These are phyloP conservation scores for Hypena proboscidalis DNA, from an alignment of 2,888 invertebrate genomes.

Conservation along the genomic window DNA sequence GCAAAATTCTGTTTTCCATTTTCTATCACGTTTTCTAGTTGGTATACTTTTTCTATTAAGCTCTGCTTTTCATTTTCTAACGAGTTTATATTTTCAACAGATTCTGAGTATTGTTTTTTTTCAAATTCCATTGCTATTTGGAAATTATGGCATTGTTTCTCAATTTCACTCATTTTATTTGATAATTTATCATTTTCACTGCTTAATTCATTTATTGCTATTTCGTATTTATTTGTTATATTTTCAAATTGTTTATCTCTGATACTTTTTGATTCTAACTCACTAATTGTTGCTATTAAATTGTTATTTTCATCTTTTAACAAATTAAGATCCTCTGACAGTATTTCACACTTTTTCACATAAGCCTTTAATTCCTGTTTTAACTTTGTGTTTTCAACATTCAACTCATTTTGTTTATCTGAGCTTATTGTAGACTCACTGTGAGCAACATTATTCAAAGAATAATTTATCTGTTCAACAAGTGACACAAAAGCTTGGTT, in stretches of 20 bases:
- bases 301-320: conserved; percentile 48
- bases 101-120: conserved; percentile 22
- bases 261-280: conserved; percentile 26
- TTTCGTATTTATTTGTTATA: conserved; percentile 28
- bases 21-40: conserved; percentile 21
- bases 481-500: conserved; percentile 33
- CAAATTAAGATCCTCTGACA: conserved; percentile 39
- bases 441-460: conserved; percentile 30
- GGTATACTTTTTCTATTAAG: conserved; percentile 31
- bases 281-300: conserved; percentile 40
- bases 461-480: conserved; percentile 37
- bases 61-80: conserved; percentile 31
- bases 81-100: conserved; percentile 15
- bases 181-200: conserved; percentile 31
- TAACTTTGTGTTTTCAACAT: conserved; percentile 31
- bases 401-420: conserved; percentile 29
- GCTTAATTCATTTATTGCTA: conserved; percentile 32
- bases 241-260: conserved; percentile 31
- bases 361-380: conserved; percentile 45
- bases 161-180: conserved; percentile 41
- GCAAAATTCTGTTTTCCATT: too few species aligned
- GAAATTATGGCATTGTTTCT: conserved; percentile 42
- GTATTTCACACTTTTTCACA: conserved; percentile 35
- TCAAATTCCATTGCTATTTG: conserved; percentile 34
- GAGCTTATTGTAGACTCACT: conserved; percentile 31